These are phyloP conservation scores for Otocyon megalotis DNA, from an alignment of 2,113 vertebrate species.

Conservation along the genomic window DNA sequence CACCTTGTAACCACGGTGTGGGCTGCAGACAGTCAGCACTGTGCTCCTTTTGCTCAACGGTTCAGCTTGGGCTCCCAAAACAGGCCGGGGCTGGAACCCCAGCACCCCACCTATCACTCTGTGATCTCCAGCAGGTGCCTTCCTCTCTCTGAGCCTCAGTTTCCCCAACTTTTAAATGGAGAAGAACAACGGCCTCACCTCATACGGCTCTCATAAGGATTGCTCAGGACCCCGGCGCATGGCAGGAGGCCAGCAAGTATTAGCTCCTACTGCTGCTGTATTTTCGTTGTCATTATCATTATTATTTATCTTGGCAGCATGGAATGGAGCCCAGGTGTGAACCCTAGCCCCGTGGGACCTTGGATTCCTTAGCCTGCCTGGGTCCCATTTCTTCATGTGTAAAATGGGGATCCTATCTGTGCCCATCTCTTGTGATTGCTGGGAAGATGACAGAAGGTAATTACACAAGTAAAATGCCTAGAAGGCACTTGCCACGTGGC, in stretches of 20 bases:
- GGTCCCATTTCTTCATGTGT: neutral
- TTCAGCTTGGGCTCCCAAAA: too few relatives aligned
- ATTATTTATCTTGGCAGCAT: neutral
- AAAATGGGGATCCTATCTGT: neutral
- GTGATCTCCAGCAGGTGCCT: neutral
- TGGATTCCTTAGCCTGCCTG: neutral
- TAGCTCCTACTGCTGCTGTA: fast-evolving
- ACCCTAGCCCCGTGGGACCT: neutral
- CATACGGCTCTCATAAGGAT: fast-evolving
- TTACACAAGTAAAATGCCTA: neutral
- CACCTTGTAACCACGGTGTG: fast-evolving
- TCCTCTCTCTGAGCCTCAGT: neutral
- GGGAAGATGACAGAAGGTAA: neutral
- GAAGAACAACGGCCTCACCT: neutral
- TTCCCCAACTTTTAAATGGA: neutral
- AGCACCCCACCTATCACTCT: neutral
- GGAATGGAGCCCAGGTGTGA: neutral
- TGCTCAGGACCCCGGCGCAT: fast-evolving
- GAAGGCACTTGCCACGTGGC: fast-evolving
- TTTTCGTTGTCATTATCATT: neutral
- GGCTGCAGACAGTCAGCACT: too few relatives aligned
- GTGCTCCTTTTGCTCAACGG: neutral
- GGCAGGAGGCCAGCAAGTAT: fast-evolving
- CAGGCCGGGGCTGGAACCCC: neutral
- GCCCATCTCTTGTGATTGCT: neutral